Percentiles rank a stretch among this genome's conserved stretches.
These are phyloP conservation scores for Heloderma charlesbogerti DNA, from an alignment of 2,113 vertebrate species.

Conservation along the genomic window DNA sequence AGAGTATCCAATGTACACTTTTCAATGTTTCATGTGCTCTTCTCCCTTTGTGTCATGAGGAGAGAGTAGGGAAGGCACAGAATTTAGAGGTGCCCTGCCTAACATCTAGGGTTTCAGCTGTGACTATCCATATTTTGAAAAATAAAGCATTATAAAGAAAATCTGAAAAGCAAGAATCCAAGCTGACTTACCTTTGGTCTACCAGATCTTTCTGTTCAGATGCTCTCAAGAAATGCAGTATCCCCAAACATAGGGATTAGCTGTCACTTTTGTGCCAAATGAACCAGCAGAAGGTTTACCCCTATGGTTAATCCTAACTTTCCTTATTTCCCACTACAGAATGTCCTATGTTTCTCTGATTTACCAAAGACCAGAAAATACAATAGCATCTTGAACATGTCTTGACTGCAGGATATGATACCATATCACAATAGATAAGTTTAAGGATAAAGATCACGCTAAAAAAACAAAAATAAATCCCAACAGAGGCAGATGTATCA, in stretches of 20 bases:
- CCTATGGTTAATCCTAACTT: not conserved
- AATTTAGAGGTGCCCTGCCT: too few species aligned
- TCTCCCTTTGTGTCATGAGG: not conserved
- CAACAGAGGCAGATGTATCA: not conserved
- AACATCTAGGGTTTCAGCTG: not conserved
- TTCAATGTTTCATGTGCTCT: not conserved
- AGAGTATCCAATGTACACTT: not conserved
- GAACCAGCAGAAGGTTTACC: not conserved
- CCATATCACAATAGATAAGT: not conserved
- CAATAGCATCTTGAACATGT: not conserved
- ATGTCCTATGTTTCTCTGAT: not conserved
- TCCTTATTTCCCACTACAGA: too few species aligned
- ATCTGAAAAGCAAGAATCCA: not conserved
- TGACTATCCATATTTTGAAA: not conserved
- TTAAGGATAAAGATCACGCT: constrained; percentile 20
- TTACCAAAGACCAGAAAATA: not conserved
- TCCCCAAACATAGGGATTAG: not conserved
- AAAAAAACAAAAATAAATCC: constrained; percentile 16
- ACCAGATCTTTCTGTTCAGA: not conserved
- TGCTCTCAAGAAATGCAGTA: not conserved
- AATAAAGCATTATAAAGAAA: not conserved
- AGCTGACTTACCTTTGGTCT: not conserved
- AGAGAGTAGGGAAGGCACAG: not conserved
- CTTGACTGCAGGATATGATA: not conserved
- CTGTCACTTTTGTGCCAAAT: not conserved